Evolutionary conservation across 2,797 vertebrate species (phyloP).

Genomic region (Phoebastria nigripes): DNA sequence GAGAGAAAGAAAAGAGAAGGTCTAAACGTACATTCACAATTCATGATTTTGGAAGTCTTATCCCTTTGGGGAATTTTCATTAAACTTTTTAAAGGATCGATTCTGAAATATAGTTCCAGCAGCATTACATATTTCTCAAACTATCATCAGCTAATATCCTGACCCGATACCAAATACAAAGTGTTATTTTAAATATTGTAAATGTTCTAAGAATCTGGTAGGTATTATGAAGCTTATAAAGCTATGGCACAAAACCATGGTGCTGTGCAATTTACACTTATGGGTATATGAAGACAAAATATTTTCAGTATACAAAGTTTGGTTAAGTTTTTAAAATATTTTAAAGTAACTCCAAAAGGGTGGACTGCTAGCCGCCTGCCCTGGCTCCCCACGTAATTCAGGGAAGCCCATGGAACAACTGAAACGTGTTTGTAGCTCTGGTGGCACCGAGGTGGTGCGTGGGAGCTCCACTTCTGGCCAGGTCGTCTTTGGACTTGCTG

Average conservation of each 20-base stretch:
- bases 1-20: neutral
- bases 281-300: neutral
- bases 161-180: neutral
- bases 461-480: neutral
- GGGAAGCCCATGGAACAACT: neutral
- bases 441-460: neutral
- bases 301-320: neutral
- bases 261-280: neutral
- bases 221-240: neutral
- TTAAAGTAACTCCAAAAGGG: neutral
- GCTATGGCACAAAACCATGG: neutral
- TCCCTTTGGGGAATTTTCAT: neutral
- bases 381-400: neutral
- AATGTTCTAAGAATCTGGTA: neutral
- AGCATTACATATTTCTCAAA: neutral
- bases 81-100: neutral
- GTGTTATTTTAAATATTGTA: neutral
- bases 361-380: neutral
- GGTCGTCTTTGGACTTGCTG: neutral
- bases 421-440: neutral
- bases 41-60: neutral
- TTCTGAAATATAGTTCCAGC: neutral
- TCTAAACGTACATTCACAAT: neutral
- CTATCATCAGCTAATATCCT: neutral
- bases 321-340: neutral